Evolutionary conservation across 2,113 vertebrate species (phyloP).

Genomic region (Oryzias melastigma): DNA sequence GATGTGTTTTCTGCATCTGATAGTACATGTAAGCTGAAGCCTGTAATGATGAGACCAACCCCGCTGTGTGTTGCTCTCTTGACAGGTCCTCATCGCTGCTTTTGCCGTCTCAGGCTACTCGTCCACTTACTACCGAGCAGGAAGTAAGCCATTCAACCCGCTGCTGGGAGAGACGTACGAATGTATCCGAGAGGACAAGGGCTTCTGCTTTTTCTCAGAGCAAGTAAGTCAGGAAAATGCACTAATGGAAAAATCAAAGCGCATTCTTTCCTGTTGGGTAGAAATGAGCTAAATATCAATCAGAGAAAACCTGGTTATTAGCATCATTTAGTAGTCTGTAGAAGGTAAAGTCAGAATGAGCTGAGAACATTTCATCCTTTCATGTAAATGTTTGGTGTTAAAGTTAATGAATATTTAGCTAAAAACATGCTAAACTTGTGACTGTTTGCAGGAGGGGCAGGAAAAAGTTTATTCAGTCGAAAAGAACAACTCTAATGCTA

Average conservation of each 20-base stretch:
- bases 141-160: slow-evolving; percentile 99
- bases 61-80: slow-evolving; percentile 37
- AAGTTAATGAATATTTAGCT: no score
- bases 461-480: no score
- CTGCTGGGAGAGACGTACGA: slow-evolving; percentile 97
- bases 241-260: neutral
- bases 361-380: no score
- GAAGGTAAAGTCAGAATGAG: no score
- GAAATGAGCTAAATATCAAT: no score
- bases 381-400: no score
- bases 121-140: slow-evolving; percentile 96
- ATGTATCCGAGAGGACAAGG: slow-evolving; percentile 98
- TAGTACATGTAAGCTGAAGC: slow-evolving; percentile 4
- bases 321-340: no score
- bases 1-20: slow-evolving; percentile 8
- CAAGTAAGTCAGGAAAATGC: slow-evolving; percentile 79
- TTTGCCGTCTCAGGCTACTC: slow-evolving; percentile 98
- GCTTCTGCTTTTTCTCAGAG: slow-evolving; percentile 97
- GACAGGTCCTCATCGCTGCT: slow-evolving; percentile 92
- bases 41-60: slow-evolving; percentile 17
- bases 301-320: no score
- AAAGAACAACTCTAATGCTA: no score
- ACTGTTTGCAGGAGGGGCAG: no score
- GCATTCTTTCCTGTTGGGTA: neutral
- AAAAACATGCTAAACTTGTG: no score